These are phyloP conservation scores for Danio jaintianensis DNA, from an alignment of 2,797 vertebrate species.

Conservation along the genomic window DNA sequence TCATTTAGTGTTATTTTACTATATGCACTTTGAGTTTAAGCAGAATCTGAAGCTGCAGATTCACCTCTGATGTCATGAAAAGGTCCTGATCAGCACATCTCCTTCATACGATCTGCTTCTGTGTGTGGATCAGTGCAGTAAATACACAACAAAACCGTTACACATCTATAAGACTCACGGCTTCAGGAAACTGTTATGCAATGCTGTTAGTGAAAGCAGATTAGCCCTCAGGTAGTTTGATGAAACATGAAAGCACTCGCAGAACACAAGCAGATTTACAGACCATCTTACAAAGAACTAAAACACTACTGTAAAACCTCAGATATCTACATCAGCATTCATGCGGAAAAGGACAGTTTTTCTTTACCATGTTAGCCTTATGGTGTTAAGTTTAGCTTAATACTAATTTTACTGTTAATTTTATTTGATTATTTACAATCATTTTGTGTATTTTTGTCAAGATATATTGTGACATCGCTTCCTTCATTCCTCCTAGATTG, in stretches of 20 bases:
- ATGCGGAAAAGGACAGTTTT: neutral
- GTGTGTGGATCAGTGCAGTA: constrained; percentile 1
- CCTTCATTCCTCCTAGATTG: neutral
- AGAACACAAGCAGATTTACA: constrained; percentile 19
- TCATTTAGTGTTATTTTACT: constrained; percentile 12
- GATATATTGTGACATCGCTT: neutral
- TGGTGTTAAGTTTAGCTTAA: no score
- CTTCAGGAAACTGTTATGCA: constrained; percentile 12
- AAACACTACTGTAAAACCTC: neutral
- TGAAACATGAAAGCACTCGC: constrained; percentile 28
- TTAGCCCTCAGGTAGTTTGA: constrained; percentile 33
- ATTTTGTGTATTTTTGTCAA: neutral
- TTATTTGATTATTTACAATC: neutral
- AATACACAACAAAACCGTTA: neutral
- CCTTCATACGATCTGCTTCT: no score
- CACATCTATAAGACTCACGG: neutral
- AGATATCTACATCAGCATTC: neutral
- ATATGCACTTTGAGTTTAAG: no score
- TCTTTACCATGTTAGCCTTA: no score
- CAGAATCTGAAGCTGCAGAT: no score
- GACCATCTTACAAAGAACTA: constrained; percentile 1
- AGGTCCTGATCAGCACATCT: no score
- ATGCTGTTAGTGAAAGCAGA: constrained; percentile 32
- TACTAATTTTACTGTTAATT: neutral
- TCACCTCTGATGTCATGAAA: no score